These are phyloP conservation scores for Megaceryle alcyon DNA, from an alignment of 2,797 vertebrate genomes.

Conservation along the genomic window DNA sequence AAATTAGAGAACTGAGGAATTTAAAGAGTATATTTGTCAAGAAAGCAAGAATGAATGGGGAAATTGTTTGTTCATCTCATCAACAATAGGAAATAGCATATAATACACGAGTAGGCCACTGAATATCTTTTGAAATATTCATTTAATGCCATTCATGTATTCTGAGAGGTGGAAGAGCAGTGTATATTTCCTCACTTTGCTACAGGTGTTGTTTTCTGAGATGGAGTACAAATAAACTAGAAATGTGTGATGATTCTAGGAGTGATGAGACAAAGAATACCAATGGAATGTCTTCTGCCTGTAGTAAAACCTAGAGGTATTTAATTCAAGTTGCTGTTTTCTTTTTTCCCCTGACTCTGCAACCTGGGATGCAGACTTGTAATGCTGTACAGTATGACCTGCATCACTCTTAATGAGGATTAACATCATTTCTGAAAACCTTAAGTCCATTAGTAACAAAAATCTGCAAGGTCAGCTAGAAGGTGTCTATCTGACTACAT, in stretches of 20 bases:
- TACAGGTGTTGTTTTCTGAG: not conserved
- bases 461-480: not conserved
- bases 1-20: not conserved
- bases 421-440: not conserved
- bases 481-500: not conserved
- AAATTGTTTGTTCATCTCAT: not conserved
- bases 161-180: not conserved
- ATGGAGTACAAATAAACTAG: not conserved
- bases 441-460: not conserved
- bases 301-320: not conserved
- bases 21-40: not conserved
- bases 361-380: not conserved
- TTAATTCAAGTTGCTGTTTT: not conserved
- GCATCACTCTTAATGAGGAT: not conserved
- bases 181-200: not conserved
- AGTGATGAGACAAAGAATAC: not conserved
- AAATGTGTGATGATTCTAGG: not conserved
- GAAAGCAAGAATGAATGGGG: not conserved
- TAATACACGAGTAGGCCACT: not conserved
- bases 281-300: not conserved
- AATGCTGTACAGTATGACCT: not conserved
- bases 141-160: not conserved
- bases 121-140: not conserved
- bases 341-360: not conserved
- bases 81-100: not conserved